phyloP scores from a whole-genome alignment of 2,113 vertebrate genomes.

The Peromyscus leucopus region DNA sequence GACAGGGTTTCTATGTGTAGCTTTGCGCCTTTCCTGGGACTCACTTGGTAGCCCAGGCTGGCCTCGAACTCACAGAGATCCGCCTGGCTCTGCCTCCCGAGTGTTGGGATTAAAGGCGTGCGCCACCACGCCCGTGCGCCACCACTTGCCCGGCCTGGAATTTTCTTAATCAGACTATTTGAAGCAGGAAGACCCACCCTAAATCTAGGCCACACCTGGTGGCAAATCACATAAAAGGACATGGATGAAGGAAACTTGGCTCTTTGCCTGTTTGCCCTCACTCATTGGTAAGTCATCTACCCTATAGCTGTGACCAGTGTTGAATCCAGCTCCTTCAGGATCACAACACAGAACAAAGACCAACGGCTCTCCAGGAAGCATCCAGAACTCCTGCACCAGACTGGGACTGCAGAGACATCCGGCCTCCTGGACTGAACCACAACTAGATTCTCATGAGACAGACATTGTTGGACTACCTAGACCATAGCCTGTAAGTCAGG shows the following conservation, averaged over 20 bases:
- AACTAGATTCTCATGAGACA: neutral
- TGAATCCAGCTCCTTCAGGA: neutral
- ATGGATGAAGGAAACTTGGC: neutral
- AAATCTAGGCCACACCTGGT: neutral
- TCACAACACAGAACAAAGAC: neutral
- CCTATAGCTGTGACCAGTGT: neutral
- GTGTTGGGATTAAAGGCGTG: too few species aligned
- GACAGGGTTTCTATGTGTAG: too few species aligned
- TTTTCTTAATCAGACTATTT: neutral
- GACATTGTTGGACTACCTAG: neutral
- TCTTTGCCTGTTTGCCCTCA: neutral
- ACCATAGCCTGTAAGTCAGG: neutral
- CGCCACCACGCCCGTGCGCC: too few species aligned
- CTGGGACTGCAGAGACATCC: neutral
- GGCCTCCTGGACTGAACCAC: neutral
- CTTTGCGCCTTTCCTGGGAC: too few species aligned
- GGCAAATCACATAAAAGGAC: neutral
- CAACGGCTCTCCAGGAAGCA: neutral
- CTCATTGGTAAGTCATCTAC: neutral
- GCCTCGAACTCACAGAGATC: too few species aligned
- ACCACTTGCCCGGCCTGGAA: too few species aligned
- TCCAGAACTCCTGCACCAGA: neutral
- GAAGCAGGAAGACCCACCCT: neutral
- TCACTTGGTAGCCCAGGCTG: too few species aligned
- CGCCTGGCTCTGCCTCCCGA: too few species aligned